phyloP scores from a whole-genome alignment of 2,797 vertebrate species.

The Sibirionetta formosa region DNA sequence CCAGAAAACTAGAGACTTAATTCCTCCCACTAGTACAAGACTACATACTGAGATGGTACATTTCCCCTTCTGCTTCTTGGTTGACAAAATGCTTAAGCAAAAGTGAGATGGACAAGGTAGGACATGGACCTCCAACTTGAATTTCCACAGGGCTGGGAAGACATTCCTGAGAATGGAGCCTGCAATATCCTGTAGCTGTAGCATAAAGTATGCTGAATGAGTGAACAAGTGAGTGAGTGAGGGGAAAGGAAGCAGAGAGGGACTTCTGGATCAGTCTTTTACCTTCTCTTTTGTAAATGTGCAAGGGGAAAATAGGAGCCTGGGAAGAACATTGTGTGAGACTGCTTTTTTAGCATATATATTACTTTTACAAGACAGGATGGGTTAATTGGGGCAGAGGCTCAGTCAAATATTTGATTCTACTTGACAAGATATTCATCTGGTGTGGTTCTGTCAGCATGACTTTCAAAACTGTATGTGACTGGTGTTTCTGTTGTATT shows the following conservation, averaged over 20 bases:
- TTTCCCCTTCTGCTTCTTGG: neutral
- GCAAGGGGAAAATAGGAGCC: neutral
- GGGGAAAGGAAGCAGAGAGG: neutral
- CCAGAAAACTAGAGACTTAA: neutral
- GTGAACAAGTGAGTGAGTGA: neutral
- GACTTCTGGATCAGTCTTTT: neutral
- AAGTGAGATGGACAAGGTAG: neutral
- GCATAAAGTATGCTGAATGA: neutral
- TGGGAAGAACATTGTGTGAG: neutral
- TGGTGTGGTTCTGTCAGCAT: neutral
- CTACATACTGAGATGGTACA: neutral
- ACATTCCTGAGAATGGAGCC: neutral
- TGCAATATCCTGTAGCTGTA: neutral
- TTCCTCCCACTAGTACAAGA: neutral
- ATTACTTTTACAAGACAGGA: neutral
- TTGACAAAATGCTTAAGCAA: neutral
- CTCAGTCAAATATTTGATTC: neutral
- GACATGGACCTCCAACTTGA: neutral
- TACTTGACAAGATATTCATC: neutral
- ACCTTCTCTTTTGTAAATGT: neutral
- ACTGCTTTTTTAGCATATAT: neutral
- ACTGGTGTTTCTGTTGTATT: neutral
- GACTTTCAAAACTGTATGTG: neutral
- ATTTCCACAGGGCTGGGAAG: neutral
- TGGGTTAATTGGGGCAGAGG: neutral